Conservation (phyloP, 2,888 invertebrate genomes). For the Drosophila paranaensis region DNA sequence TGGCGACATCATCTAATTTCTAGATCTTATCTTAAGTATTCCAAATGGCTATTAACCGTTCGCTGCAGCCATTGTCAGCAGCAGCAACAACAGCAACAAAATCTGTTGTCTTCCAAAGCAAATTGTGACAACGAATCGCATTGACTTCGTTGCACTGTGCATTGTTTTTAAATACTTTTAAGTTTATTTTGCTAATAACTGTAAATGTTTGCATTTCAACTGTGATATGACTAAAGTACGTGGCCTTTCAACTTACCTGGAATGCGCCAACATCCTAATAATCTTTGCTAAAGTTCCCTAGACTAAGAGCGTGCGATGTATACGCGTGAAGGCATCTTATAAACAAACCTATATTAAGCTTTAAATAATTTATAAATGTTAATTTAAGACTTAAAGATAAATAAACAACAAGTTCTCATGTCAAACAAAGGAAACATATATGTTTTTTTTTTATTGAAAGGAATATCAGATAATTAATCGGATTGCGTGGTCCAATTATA, state of each 20-base stretch:
- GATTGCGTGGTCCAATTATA: background rate
- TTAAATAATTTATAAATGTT: slow-evolving; percentile 78
- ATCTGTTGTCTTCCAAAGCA: slow-evolving; percentile 81
- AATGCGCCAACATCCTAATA: slow-evolving; percentile 50
- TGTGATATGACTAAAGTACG: slow-evolving; percentile 74
- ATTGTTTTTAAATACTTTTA: slow-evolving; percentile 65
- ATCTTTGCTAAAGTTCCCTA: slow-evolving; percentile 59
- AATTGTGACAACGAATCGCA: slow-evolving; percentile 47
- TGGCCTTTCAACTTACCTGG: slow-evolving; percentile 34
- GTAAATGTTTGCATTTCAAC: slow-evolving; percentile 70
- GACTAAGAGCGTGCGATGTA: slow-evolving; percentile 16
- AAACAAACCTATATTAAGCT: slow-evolving; percentile 64
- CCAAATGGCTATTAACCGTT: slow-evolving; percentile 69
- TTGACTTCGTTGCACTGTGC: slow-evolving; percentile 46
- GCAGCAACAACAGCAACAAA: slow-evolving; percentile 58
- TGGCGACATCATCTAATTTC: slow-evolving; percentile 49
- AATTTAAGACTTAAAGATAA: slow-evolving; percentile 53
- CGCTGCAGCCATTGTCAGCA: slow-evolving; percentile 30
- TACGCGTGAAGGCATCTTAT: slow-evolving; percentile 30
- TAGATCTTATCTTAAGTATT: slow-evolving; percentile 69
- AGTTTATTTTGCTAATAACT: slow-evolving; percentile 44
- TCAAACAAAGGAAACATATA: slow-evolving; percentile 4
- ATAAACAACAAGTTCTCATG: slow-evolving; percentile 39
- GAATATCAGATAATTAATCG: background rate
- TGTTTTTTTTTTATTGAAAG: background rate